Evolutionary conservation across 2,797 vertebrate genomes (phyloP), one percentile per base, ranked within the genome.

Genomic region (Zalophus californianus): DNA sequence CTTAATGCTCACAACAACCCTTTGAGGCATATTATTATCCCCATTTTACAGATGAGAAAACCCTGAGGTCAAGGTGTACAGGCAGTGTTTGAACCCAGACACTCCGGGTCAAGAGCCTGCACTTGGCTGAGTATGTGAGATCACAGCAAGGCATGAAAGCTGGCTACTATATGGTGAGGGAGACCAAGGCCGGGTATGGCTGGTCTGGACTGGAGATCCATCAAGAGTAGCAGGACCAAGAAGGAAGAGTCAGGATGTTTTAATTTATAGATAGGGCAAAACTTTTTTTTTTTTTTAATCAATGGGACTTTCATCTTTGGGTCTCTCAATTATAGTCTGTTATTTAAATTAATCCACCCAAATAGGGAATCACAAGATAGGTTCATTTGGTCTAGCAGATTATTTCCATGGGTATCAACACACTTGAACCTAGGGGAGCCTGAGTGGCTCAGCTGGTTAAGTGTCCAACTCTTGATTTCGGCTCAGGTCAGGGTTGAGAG

Each of bases 331-430:
- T 73, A 86, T 8, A 95, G 64, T 62, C 93, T 83, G 62, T 48
- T 70, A 91, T 83, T 68, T 92, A 87, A 90, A 64, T 80, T 48
- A 91, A 86, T n/a, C 77, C 29, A 44, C 27, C 12, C 75, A 70
- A 7, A 58, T 0, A 38, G 73, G 54, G 52, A 96, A 72, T 27
- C 21, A 48, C 25, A 86, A 25, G 11, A 50, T 5, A 83, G 41
- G 60, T 44, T 92, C 52, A 52, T 64, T 58, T 91, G 75, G 54
- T 78, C 16, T 48, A 78, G 64, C 23, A 54, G 88, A 60, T 38
- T n/a, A 68, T 38, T 89, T 93, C 73, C 86, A 79, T 32, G 44
- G 23, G 35, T 10, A 64, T 72, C 21, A 41, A 54, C 16, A 32
- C 16, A 78, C 52, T 18, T 54, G n/a, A 87, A 18, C n/a, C 66